A percentile compares a stretch with the other conserved stretches of the same genome.
Evolutionary conservation across 2,113 vertebrate species (phyloP).

Genomic region (Microcebus ravelobensis): DNA sequence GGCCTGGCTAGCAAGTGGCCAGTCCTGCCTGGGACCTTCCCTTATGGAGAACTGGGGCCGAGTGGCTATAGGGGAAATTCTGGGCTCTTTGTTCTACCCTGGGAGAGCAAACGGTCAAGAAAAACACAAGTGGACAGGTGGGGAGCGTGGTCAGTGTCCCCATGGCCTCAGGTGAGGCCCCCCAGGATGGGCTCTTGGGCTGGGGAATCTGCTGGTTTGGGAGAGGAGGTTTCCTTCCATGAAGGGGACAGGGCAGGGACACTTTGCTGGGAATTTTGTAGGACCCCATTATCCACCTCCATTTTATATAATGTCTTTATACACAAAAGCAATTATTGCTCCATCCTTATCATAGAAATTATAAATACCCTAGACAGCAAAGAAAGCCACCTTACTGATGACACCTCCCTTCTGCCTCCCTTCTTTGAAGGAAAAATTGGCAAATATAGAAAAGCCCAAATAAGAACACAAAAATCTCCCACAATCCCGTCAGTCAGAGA

Average conservation of each 20-base stretch:
- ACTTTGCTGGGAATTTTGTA: background rate
- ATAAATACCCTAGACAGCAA: background rate
- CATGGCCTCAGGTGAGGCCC: background rate
- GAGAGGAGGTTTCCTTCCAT: background rate
- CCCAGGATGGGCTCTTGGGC: too few species aligned
- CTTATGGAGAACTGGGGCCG: background rate
- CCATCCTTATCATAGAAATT: background rate
- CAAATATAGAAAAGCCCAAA: background rate
- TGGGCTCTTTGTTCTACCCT: background rate
- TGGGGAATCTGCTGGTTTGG: background rate
- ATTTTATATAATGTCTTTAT: background rate
- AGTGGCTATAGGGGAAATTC: background rate
- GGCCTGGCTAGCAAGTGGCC: background rate
- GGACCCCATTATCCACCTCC: background rate
- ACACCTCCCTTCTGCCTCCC: background rate
- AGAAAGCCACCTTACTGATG: background rate
- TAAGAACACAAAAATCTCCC: slow-evolving; percentile 1
- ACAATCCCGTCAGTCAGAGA: background rate
- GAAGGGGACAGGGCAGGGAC: background rate
- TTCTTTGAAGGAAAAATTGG: background rate
- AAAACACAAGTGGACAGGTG: background rate
- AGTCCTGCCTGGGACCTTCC: background rate
- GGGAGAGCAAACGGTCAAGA: background rate
- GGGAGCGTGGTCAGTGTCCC: too few species aligned
- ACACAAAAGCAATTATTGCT: background rate